Evolutionary conservation across 2,113 vertebrate genomes (phyloP).

Genomic region (Cyphomyrus discorhynchus): DNA sequence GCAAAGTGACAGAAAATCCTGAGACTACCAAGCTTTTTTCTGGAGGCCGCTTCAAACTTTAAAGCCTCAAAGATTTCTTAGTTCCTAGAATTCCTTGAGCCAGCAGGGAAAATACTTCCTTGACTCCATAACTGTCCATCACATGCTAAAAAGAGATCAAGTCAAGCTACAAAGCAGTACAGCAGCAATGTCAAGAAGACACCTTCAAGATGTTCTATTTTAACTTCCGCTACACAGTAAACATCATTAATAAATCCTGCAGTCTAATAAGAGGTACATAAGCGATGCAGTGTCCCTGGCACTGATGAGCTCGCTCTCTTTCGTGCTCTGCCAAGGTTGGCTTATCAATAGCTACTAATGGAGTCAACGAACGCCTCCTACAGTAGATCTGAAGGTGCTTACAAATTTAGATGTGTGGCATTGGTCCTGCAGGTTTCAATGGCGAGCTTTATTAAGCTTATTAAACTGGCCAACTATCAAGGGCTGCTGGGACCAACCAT

Average conservation of each 20-base stretch:
- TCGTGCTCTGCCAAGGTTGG: not conserved
- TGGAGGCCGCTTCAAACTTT: not conserved
- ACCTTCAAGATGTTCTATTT: not conserved
- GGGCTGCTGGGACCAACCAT: not conserved
- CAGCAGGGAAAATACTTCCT: not conserved
- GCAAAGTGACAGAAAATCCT: not conserved
- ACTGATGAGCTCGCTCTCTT: not conserved
- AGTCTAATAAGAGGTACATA: not conserved
- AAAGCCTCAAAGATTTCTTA: not conserved
- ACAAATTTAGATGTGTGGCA: not conserved
- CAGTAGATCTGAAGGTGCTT: not conserved
- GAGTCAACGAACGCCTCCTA: not conserved
- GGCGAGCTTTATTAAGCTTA: not conserved
- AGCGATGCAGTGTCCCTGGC: not conserved
- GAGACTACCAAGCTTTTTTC: not conserved
- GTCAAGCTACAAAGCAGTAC: not conserved
- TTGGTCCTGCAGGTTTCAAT: not conserved
- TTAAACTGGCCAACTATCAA: not conserved
- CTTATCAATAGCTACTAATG: not conserved
- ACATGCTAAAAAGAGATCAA: not conserved
- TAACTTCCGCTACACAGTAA: not conserved
- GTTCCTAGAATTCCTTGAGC: not conserved
- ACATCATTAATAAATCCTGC: not conserved
- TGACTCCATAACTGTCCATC: not conserved
- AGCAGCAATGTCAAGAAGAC: not conserved